Base-by-base conservation (phyloP, 1,140 invertebrate genomes). In the Drosophila insularis region DNA sequence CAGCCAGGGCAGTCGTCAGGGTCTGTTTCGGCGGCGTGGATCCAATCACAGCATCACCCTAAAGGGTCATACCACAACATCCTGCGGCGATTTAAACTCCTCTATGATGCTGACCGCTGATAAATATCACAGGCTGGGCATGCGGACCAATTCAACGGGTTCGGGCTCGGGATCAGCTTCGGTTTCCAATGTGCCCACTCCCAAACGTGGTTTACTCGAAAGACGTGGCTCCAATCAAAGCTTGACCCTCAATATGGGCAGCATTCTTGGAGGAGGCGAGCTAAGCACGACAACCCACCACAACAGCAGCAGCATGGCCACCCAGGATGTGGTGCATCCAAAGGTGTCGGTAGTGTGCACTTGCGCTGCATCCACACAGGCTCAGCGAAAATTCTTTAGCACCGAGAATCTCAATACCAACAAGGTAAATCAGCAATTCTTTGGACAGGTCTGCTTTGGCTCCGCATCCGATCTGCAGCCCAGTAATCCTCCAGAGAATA, bases 21-120 rank as follows among this genome's bases (percentile, higher is more conserved):
- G 95, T 67, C 86, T 96, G 7, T 89, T 97, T 7, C 94, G 97
- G 89, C 93, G 96, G 21, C 93, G 96, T 8, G 97, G 97, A 2
- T 98, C 97, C 0, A 98, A 96, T 91, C 97, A 97, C n/a, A 97
- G 96, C 85, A 93, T 98, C 8, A 98, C 97, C 1, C 70, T 94
- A 5, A 89, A 89, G 46, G 81, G 60, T 14, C 81, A 89, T 59
- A 90, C 82, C 2, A 89, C 90, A 10, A 78, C 78, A 10, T 91
- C 90, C 10, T 91, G 90, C 62, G 91, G 91, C 0, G 93, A 93
- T 60, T 75, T 94, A 0, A 94, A 93, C 71, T 80, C 93, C n/a
- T 93, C 68, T 4, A 69, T 67, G 64, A 80, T 67, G 64, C 43
- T 73, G 37, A 74, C 31, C 8, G 60, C 70, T 1, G 76, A 80